phyloP scores from a whole-genome alignment of 2,888 invertebrate species.

The Drepana falcataria region DNA sequence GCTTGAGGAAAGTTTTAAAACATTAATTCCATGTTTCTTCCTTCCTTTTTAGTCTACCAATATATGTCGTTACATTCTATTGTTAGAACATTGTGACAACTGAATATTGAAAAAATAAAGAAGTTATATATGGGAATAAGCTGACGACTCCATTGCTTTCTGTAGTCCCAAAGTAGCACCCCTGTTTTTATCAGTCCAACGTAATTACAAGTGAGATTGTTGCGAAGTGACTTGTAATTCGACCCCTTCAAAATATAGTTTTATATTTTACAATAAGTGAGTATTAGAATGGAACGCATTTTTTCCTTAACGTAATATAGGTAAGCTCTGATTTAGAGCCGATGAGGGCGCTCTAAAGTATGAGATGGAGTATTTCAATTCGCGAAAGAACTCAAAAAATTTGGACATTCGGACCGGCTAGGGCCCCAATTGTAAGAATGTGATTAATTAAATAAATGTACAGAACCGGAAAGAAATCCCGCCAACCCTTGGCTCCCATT shows the following conservation, averaged over 20 bases:
- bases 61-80: no score
- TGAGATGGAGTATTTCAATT: conserved; percentile 1
- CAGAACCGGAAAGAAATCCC: conserved; percentile 66
- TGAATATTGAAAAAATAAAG: no score
- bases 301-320: neutral
- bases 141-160: conserved; percentile 23
- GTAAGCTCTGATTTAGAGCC: neutral
- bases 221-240: conserved; percentile 69
- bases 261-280: conserved; percentile 48
- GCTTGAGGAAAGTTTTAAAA: neutral
- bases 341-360: neutral
- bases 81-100: no score
- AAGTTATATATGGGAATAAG: neutral
- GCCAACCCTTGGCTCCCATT: conserved; percentile 64
- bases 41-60: no score
- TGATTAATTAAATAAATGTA: conserved; percentile 76
- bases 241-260: conserved; percentile 60
- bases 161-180: conserved; percentile 27
- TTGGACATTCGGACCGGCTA: conserved; percentile 58
- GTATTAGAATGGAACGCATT: conserved; percentile 18
- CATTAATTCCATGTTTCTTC: neutral
- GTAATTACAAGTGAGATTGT: conserved; percentile 71
- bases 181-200: conserved; percentile 66
- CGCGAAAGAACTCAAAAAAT: conserved; percentile 55
- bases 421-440: conserved; percentile 71